Evolutionary conservation across 2,888 invertebrate species (phyloP), one percentile per base, ranked within the genome.

Genomic region (Tortricodes alternella): DNA sequence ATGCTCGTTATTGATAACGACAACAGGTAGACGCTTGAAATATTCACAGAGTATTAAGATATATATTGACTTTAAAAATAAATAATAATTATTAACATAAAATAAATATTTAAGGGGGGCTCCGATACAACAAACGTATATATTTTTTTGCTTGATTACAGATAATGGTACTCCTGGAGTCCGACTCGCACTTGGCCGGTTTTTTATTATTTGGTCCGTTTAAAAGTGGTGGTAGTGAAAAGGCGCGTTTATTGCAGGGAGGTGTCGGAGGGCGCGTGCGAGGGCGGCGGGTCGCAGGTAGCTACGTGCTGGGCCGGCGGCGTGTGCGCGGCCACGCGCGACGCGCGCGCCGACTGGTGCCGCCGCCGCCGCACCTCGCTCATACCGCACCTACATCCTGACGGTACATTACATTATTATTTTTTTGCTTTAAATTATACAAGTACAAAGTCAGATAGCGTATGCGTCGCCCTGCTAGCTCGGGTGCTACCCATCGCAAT

Each of bases 211-310:
- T 24, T 8, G 0, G 4, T 24, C 6, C 23, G 1, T 24, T 15
- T 43, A 16, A 43, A n/a, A 4, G 18, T 15, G 18, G 7, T n/a
- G 4, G 16, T 29, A 44, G 19, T n/a, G 15, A 9, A 3, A n/a
- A 2, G 0, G 6, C 11, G 23, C 18, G n/a, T n/a, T n/a, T n/a
- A 8, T 53, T 41, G n/a, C 19, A 87, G 86, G 7, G 65, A 70
- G 2, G 65, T 71, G 53, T 78, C 80, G 1, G 81, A 82, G 24
- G 74, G 72, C 7, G 75, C 76, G 0, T 89, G 89, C 46, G 83
- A 83, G 19, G 89, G 89, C 7, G 88, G 86, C 0, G 84, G 83
- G 0, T 83, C 83, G 0, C 88, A 89, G 51, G 80, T 81, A 21
- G 70, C 78, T 13, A 78, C 83, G 7, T 89, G 89, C 64, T 89